Base-by-base conservation (phyloP, 2,113 vertebrate species). In the Euleptes europaea region DNA sequence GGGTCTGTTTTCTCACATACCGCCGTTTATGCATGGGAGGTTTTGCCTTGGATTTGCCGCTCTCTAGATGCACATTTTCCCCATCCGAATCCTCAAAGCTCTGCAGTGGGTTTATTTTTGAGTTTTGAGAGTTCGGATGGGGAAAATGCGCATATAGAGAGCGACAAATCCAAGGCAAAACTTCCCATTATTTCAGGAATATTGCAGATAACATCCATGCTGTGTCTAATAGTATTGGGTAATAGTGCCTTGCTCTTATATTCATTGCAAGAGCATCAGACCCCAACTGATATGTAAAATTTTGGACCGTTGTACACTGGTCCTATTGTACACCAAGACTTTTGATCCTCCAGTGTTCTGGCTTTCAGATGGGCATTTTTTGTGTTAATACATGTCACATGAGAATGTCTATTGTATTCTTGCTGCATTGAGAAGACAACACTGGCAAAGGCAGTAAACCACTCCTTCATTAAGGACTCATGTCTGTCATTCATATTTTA, bases 131-230 rank as follows among this genome's bases (percentile, higher is more conserved):
- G n/a, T n/a, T n/a, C n/a, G n/a, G n/a, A n/a, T n/a, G n/a, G n/a
- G n/a, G n/a, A n/a, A n/a, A n/a, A n/a, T n/a, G n/a, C n/a, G n/a
- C n/a, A n/a, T n/a, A n/a, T n/a, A n/a, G n/a, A n/a, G n/a, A n/a
- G n/a, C n/a, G n/a, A n/a, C n/a, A n/a, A n/a, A n/a, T n/a, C n/a
- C n/a, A n/a, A n/a, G n/a, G n/a, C n/a, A n/a, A n/a, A n/a, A n/a
- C n/a, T n/a, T n/a, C n/a, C n/a, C 83, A 78, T 44, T 78, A 60
- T 70, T 72, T 79, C 66, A 72, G 67, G 76, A 85, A 72, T 66
- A 84, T 38, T 79, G 54, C 51, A 72, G 31, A 71, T 35, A 69
- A 60, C 44, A 33, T 21, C 31, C 33, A 14, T 77, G 73, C 26
- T 71, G 31, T 51, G 17, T 19, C 70, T 71, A 78, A 40, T 28